Evolutionary conservation across 2,113 vertebrate genomes (phyloP).

Genomic region (Thryonomys swinderianus): DNA sequence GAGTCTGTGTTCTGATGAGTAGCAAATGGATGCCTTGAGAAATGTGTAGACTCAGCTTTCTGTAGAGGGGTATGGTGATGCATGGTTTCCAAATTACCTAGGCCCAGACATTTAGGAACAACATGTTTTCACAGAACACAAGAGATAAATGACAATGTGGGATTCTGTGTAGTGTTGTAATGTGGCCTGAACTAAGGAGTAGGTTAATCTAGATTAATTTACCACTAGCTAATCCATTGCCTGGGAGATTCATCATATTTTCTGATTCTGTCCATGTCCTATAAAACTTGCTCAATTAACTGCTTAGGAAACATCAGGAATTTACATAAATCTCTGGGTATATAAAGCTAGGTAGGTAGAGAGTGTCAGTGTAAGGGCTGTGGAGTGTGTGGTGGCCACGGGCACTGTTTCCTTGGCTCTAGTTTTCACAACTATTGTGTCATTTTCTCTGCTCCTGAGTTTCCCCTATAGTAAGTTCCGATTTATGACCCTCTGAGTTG

Average conservation of each 20-base stretch:
- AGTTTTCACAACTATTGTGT: not conserved
- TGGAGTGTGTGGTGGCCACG: too few relatives aligned
- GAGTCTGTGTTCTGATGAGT: not conserved
- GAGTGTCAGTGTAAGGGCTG: too few relatives aligned
- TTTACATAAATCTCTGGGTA: not conserved
- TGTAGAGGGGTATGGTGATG: not conserved
- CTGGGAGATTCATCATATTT: not conserved
- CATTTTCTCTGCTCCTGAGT: not conserved
- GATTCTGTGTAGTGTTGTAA: not conserved
- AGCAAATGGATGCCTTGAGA: not conserved
- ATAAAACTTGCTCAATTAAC: not conserved
- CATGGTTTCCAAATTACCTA: not conserved
- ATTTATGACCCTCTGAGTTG: not conserved
- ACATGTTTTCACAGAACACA: not conserved
- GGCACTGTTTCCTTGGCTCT: not conserved
- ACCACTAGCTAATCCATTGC: not conserved
- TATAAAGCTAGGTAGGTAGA: not conserved
- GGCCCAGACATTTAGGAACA: not conserved
- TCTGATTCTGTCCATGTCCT: not conserved
- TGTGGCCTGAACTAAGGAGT: not conserved
- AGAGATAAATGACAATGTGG: not conserved
- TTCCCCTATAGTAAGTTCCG: not conserved
- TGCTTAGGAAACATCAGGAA: not conserved
- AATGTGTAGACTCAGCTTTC: not conserved
- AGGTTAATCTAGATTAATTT: not conserved